These are phyloP conservation scores for Camptogramma bilineatum DNA, from an alignment of 2,888 invertebrate species.

Conservation along the genomic window DNA sequence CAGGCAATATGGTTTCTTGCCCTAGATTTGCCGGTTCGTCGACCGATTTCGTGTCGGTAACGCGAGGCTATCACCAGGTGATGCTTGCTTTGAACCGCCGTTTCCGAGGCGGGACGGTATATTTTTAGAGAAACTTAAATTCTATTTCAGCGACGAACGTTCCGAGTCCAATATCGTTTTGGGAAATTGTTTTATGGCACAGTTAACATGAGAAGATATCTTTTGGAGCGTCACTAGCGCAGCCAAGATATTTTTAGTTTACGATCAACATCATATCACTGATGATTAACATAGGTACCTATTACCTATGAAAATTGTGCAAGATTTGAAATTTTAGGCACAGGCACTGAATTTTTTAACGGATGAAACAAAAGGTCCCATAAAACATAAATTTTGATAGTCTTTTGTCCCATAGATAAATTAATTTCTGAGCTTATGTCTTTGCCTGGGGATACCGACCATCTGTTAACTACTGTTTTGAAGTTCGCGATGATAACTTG, in stretches of 20 bases:
- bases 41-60: conserved; percentile 74
- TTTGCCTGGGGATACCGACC: too few species aligned
- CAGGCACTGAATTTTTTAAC: too few species aligned
- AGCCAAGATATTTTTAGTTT: conserved; percentile 31
- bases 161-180: conserved; percentile 53
- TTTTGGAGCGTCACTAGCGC: conserved; percentile 37
- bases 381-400: too few species aligned
- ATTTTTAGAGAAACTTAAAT: conserved; percentile 71
- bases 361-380: too few species aligned
- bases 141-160: conserved; percentile 59
- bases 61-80: conserved; percentile 70
- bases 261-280: neutral
- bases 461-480: too few species aligned
- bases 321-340: too few species aligned
- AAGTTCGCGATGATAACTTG: too few species aligned
- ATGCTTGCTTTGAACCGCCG: conserved; percentile 66
- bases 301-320: too few species aligned
- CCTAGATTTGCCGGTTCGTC: conserved; percentile 80
- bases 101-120: conserved; percentile 64
- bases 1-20: conserved; percentile 70
- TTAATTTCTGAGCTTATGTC: too few species aligned
- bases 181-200: conserved; percentile 57
- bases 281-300: too few species aligned
- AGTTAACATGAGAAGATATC: conserved; percentile 48
- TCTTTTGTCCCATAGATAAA: too few species aligned